These are phyloP conservation scores for Hyppa rectilinea DNA, from an alignment of 2,888 invertebrate genomes.

Conservation along the genomic window DNA sequence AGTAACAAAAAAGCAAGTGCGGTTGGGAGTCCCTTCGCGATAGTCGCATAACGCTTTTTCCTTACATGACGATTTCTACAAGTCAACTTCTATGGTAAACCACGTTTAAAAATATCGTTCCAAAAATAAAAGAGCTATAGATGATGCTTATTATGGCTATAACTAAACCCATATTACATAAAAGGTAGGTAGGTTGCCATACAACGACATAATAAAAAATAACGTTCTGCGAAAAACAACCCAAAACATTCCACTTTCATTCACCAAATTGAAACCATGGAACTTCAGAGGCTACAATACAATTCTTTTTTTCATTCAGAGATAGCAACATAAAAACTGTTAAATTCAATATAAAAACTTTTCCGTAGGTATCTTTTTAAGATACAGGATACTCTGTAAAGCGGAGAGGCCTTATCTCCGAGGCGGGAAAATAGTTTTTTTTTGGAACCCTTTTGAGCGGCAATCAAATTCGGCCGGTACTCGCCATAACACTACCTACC, in stretches of 20 bases:
- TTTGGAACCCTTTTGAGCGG: constrained; percentile 47
- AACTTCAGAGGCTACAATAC: constrained; percentile 34
- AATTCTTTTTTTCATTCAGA: constrained; percentile 46
- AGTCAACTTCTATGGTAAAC: too few species aligned
- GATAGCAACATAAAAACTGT: constrained; percentile 49
- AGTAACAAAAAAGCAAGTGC: too few species aligned
- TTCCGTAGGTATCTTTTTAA: constrained; percentile 49
- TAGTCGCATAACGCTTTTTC: too few species aligned
- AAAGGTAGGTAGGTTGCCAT: neutral
- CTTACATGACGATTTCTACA: too few species aligned
- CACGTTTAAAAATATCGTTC: too few species aligned
- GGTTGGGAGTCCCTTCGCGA: too few species aligned
- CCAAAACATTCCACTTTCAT: constrained; percentile 18
- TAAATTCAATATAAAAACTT: constrained; percentile 62
- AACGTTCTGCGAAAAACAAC: constrained; percentile 1
- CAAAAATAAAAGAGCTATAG: neutral
- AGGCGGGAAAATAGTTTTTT: constrained; percentile 50
- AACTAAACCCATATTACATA: neutral
- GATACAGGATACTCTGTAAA: constrained; percentile 49
- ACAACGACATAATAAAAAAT: neutral
- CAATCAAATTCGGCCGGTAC: constrained; percentile 45
- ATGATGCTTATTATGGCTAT: too few species aligned
- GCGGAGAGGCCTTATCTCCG: constrained; percentile 30
- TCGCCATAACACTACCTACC: neutral
- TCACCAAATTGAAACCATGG: constrained; percentile 39